These are phyloP conservation scores for Adelosebastes latens DNA, from an alignment of 2,797 vertebrate genomes.

Conservation along the genomic window DNA sequence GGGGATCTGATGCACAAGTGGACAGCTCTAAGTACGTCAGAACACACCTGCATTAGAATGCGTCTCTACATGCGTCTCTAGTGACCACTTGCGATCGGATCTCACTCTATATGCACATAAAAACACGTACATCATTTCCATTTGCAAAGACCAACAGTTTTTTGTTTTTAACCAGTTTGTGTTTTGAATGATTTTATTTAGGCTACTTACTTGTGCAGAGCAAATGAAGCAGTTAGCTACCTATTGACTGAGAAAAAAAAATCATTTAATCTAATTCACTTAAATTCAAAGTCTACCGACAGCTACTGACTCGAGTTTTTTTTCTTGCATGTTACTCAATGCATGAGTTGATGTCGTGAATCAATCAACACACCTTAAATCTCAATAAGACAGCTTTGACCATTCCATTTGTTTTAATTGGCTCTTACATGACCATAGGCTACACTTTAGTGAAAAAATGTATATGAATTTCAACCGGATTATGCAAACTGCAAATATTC, in stretches of 20 bases:
- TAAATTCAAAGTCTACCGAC: not conserved
- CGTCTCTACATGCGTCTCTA: not conserved
- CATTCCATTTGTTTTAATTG: too few species aligned
- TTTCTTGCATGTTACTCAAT: not conserved
- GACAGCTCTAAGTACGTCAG: not conserved
- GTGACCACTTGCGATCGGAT: not conserved
- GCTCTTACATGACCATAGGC: too few species aligned
- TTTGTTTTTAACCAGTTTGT: not conserved
- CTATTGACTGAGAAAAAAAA: not conserved
- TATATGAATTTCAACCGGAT: not conserved
- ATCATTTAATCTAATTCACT: too few species aligned
- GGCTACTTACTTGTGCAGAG: not conserved
- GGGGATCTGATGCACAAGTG: not conserved
- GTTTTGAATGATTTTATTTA: not conserved
- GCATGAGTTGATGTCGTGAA: too few species aligned
- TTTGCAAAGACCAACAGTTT: not conserved
- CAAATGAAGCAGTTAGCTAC: not conserved
- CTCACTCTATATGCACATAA: not conserved
- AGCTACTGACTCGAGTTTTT: accelerated
- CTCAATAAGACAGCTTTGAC: too few species aligned
- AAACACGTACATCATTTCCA: not conserved
- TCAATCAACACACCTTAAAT: too few species aligned
- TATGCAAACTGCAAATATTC: not conserved
- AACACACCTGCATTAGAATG: not conserved
- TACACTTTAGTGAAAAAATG: not conserved